Conservation (phyloP, 1,140 invertebrate genomes). For the Dreissena rostriformis region DNA sequence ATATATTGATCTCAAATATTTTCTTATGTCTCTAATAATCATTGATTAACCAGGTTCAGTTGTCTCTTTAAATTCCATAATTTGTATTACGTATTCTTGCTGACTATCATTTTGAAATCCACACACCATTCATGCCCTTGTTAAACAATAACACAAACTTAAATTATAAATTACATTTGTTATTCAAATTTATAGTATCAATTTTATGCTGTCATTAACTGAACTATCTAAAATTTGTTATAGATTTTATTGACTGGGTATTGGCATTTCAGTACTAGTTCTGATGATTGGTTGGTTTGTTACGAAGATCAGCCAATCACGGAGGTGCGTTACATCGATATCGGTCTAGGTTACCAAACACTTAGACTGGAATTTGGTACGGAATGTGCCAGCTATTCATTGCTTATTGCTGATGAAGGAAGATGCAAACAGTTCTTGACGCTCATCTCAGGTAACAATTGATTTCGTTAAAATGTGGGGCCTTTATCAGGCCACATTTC, state of each 20-base stretch:
- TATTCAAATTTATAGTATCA: too few species aligned
- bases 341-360: slow-evolving; percentile 75
- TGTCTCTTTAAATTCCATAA: background rate
- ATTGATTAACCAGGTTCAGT: background rate
- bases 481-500: too few species aligned
- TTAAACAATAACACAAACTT: too few species aligned
- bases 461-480: too few species aligned
- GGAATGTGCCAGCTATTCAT: slow-evolving; percentile 75
- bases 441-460: slow-evolving; percentile 70
- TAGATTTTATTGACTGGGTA: too few species aligned
- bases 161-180: too few species aligned
- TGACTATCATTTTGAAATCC: too few species aligned
- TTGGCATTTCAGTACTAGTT: slow-evolving; percentile 55
- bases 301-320: slow-evolving; percentile 75
- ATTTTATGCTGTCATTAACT: too few species aligned
- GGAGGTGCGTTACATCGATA: slow-evolving; percentile 75
- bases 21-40: slow-evolving; percentile 30
- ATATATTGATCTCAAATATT: background rate
- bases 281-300: slow-evolving; percentile 64
- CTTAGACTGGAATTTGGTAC: slow-evolving; percentile 76
- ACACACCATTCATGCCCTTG: too few species aligned
- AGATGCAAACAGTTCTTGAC: slow-evolving; percentile 70
- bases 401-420: slow-evolving; percentile 70
- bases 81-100: too few species aligned
- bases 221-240: too few species aligned